These are phyloP conservation scores for Oreochromis tanganicae DNA, from an alignment of 2,113 vertebrate species.

Conservation along the genomic window DNA sequence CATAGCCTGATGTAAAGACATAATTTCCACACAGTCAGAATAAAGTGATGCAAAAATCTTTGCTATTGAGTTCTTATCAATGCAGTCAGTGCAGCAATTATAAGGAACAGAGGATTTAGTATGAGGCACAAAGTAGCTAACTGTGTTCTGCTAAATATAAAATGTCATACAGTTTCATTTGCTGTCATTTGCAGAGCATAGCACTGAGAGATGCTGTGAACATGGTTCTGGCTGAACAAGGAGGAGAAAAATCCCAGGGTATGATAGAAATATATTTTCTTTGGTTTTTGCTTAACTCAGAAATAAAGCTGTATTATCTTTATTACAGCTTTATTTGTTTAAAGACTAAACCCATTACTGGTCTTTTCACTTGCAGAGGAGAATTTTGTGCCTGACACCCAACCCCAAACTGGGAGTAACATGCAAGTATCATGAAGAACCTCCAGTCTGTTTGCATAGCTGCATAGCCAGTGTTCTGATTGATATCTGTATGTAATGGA, in stretches of 20 bases:
- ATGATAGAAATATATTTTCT: not conserved
- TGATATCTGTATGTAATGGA: not conserved
- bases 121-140: not conserved
- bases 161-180: not conserved
- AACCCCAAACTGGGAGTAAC: constrained; percentile 56
- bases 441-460: not conserved
- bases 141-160: not conserved
- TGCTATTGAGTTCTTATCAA: not conserved
- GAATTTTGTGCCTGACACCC: constrained; percentile 74
- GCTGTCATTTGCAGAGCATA: constrained; percentile 40
- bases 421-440: constrained; percentile 71
- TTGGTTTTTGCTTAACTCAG: not conserved
- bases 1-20: not conserved
- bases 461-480: not conserved
- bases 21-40: not conserved
- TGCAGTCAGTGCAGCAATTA: not conserved
- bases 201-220: constrained; percentile 41
- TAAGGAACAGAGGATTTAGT: not conserved
- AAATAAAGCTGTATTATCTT: not conserved
- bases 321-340: not conserved
- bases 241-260: constrained; percentile 47
- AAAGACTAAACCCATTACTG: not conserved
- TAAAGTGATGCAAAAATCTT: not conserved
- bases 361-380: constrained; percentile 66
- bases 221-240: constrained; percentile 13